A percentile compares a stretch with the other conserved stretches of the same genome.
Conservation (phyloP, 2,113 vertebrate genomes). For the Garra rufa region DNA sequence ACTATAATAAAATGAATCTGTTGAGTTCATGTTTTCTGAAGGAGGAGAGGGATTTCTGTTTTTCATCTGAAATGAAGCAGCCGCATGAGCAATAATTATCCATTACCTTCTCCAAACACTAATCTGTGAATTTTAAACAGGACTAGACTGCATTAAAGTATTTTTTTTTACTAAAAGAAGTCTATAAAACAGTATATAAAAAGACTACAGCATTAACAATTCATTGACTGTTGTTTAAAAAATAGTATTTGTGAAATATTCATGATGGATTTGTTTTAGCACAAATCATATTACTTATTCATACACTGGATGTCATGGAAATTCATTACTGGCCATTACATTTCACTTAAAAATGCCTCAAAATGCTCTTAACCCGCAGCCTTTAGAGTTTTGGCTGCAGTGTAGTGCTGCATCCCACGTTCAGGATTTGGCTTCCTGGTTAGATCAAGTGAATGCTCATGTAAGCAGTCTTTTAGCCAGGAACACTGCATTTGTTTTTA, state of each 20-base stretch:
- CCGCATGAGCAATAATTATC: not conserved
- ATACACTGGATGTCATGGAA: constrained; percentile 59
- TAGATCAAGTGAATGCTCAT: constrained; percentile 16
- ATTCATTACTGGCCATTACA: constrained; percentile 37
- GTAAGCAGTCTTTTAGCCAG: constrained; percentile 36
- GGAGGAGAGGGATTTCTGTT: constrained; percentile 1
- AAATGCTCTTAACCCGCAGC: not conserved
- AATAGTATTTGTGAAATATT: constrained; percentile 70
- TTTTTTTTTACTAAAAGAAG: not conserved
- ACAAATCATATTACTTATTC: constrained; percentile 64
- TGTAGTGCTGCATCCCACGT: constrained; percentile 4
- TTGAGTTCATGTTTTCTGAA: not conserved
- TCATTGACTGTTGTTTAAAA: constrained; percentile 52
- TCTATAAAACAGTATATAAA: constrained; percentile 23
- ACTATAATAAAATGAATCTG: not conserved
- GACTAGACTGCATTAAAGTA: not conserved
- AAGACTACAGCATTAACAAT: constrained; percentile 62
- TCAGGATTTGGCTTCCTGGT: constrained; percentile 24
- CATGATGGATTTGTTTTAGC: constrained; percentile 60
- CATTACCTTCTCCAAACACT: not conserved
- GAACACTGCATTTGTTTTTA: constrained; percentile 2
- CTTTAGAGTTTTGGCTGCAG: constrained; percentile 28
- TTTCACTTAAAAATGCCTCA: constrained; percentile 26
- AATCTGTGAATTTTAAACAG: constrained; percentile 19
- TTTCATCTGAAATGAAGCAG: not conserved